phyloP scores from a whole-genome alignment of 2,888 invertebrate genomes.

The Eumerus sabulonum region DNA sequence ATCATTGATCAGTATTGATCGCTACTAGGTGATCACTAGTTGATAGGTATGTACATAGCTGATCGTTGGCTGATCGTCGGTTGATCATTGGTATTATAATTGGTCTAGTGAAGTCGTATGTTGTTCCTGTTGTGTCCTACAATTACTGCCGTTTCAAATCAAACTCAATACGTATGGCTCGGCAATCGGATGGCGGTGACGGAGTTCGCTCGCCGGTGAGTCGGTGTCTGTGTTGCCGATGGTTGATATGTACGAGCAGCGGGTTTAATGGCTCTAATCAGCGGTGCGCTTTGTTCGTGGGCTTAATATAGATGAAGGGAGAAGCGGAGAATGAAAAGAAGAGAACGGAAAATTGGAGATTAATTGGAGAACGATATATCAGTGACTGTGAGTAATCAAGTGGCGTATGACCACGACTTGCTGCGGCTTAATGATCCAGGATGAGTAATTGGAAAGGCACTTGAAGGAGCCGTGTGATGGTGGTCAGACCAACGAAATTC shows the following conservation, averaged over 20 bases:
- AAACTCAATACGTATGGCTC: conserved; percentile 59
- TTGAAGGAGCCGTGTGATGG: too few species aligned
- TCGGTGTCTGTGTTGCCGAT: conserved; percentile 57
- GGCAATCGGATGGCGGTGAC: conserved; percentile 57
- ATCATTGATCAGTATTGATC: not conserved
- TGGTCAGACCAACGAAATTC: too few species aligned
- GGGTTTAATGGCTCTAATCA: not conserved
- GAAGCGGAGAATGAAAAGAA: too few species aligned
- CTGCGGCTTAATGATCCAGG: not conserved
- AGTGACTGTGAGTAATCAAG: not conserved
- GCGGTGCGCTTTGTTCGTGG: conserved; percentile 17
- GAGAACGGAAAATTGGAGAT: not conserved
- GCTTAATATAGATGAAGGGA: not conserved
- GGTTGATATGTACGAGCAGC: conserved; percentile 38
- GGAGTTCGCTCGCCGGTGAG: conserved; percentile 51
- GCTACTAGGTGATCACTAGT: conserved; percentile 35
- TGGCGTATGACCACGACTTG: not conserved
- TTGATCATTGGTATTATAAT: conserved; percentile 43
- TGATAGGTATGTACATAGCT: too few species aligned
- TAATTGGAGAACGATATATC: not conserved
- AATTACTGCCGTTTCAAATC: conserved; percentile 55
- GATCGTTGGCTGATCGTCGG: not conserved
- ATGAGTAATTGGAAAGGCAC: not conserved
- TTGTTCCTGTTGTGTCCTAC: conserved; percentile 45
- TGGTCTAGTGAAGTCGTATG: conserved; percentile 22